A percentile compares a stretch with the other conserved stretches of the same genome.
These are phyloP conservation scores for Xerus inauris DNA, from an alignment of 2,113 vertebrate species.

Conservation along the genomic window DNA sequence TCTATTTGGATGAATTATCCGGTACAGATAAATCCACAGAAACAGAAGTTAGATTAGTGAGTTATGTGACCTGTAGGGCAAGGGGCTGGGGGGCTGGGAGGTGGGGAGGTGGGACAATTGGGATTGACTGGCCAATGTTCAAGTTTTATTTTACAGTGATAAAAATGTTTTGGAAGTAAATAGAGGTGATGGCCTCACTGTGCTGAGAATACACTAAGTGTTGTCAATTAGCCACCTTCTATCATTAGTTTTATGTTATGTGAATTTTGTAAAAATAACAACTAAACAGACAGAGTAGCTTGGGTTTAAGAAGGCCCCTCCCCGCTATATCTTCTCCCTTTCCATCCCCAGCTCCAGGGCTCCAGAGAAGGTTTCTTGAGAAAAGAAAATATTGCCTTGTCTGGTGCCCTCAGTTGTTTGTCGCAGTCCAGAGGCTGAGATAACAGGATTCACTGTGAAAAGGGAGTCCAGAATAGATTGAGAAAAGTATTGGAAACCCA, in stretches of 20 bases:
- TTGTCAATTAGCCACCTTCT: background rate
- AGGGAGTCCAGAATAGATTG: no score
- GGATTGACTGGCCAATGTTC: background rate
- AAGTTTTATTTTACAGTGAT: background rate
- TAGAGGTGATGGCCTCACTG: background rate
- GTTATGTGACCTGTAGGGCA: no score
- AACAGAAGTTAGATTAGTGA: background rate
- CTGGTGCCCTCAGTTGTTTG: background rate
- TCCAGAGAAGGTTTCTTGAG: background rate
- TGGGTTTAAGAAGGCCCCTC: background rate
- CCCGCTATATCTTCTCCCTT: background rate
- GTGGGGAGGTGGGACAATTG: background rate
- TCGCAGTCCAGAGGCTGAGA: background rate
- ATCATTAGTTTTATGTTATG: background rate
- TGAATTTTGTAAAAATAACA: slow-evolving; percentile 6
- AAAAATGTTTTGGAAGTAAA: background rate
- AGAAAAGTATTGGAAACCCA: background rate
- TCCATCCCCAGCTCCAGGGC: background rate
- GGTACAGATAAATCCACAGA: background rate
- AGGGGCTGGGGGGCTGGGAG: background rate
- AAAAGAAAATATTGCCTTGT: background rate
- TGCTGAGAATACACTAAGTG: background rate
- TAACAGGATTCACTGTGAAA: background rate
- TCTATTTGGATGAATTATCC: background rate
- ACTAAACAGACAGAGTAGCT: background rate